These are phyloP conservation scores for human DNA, from an alignment of 2,113 vertebrate genomes.

Conservation along the genomic window DNA sequence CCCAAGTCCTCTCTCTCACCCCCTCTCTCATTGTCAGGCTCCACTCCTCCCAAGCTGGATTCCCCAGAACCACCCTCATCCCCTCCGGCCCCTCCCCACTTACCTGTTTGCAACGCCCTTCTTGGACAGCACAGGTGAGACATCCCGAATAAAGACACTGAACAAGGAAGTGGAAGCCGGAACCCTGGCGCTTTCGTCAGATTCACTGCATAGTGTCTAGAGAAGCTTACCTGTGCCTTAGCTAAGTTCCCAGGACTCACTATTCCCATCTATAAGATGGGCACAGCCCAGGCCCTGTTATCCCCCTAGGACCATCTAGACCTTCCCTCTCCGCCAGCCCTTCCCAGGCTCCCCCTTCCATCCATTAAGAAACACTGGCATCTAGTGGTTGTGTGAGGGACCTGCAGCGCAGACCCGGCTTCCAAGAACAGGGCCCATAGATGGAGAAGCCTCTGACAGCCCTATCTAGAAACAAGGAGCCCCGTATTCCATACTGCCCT, in stretches of 20 bases:
- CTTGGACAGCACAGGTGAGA: not conserved
- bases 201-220: not conserved
- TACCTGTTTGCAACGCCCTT: not conserved
- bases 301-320: not conserved
- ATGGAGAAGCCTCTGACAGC: not conserved
- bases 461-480: not conserved
- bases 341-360: not conserved
- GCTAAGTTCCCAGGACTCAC: not conserved
- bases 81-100: rapidly evolving
- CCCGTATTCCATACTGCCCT: not conserved
- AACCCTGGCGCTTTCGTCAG: not conserved
- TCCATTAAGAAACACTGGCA: slow-evolving; percentile 69
- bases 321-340: rapidly evolving
- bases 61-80: not conserved
- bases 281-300: not conserved
- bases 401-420: not conserved
- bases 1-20: not conserved
- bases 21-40: rapidly evolving
- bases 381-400: not conserved
- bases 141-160: not conserved
- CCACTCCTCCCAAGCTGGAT: not conserved
- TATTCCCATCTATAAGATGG: not conserved
- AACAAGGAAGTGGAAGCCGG: not conserved
- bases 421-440: not conserved
- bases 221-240: not conserved